Evolutionary conservation across 2,113 vertebrate genomes (phyloP), one percentile per base, ranked within the genome.

Genomic region (Caracal caracal): DNA sequence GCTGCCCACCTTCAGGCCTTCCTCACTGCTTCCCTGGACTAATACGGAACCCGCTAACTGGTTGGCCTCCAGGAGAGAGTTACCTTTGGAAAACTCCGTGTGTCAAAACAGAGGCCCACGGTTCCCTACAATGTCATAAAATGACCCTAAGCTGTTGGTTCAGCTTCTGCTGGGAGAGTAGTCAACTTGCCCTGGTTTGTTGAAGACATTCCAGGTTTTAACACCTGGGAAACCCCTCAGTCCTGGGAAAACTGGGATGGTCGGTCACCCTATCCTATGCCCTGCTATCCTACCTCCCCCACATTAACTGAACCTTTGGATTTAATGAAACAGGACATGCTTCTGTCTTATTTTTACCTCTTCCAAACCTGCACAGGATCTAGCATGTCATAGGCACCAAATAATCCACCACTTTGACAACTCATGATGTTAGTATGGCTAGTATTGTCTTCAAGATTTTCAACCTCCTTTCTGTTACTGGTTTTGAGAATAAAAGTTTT

Each of bases 361-460:
- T n/a, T 2, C 30, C 40, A 56, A 47, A 24, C 3, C n/a, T 65
- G 24, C 15, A 40, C 9, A 30, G 43, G 35, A 80, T 40, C 22
- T 81, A 15, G 12, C 47, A 3, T 30, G 10, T 40, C 63, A 75
- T 35, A 9, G 61, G 37, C 40, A 43, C 35, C n/a, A 78, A 59
- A 81, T 30, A 40, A 88, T 43, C 28, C 75, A 56, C 53, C 13
- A 61, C 51, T 43, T 43, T 43, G 47, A 37, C 12, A 63, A n/a
- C n/a, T 90, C 53, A 49, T 86, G 47, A 47, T 40, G 30, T 83
- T 22, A 19, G 7, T 68, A 56, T 13, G 37, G n/a, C 16, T 49
- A 61, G 7, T 53, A 65, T 82, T 90, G 95, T 70, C 86, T 78
- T 81, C 24, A 37, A 56, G 75, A 83, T 83, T 88, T 93, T 59